Base-by-base conservation (phyloP, 2,888 invertebrate species). In the Scrobipalpa costella region DNA sequence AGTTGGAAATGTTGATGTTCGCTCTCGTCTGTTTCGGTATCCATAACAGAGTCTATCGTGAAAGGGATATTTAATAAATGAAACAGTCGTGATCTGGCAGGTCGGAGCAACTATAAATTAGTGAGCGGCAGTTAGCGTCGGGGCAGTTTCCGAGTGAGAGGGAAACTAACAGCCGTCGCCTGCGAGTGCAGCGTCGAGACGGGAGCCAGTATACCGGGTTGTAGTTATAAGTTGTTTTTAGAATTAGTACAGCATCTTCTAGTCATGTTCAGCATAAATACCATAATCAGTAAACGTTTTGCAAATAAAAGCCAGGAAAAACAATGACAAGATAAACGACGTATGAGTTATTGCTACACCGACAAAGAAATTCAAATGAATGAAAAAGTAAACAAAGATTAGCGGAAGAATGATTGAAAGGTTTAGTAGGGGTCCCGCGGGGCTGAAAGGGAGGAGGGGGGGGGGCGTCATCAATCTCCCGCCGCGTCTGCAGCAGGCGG, bases 1-100 rank as follows among this genome's bases (percentile, higher is more conserved):
- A 9, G 50, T 50, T 11, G 19, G 50, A 50, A 50, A 50, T 50
- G 19, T 19, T 50, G 50, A 50, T 7, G 19, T 50, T 50, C 7
- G 49, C 19, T 40, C 40, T 40, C 40, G n/a, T 40, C n/a, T n/a
- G n/a, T n/a, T n/a, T n/a, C n/a, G n/a, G n/a, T n/a, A n/a, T n/a
- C n/a, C 40, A 40, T 40, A 40, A 40, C 40, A 40, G n/a, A 40
- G 13, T 40, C 40, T 40, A n/a, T 13, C 13, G 40, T 13, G 40
- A 40, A 11, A 13, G 40, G 1, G 40, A 9, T 40, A n/a, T 38
- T 38, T 13, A 40, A 11, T 6, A 40, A 40, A 40, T 40, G 40
- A 13, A 40, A 40, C 40, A 40, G 40, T 40, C 40, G 40, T 13
- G 40, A 40, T 40, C 40, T 40, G 13, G 40, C 40, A 13, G n/a